Evolutionary conservation across 2,113 vertebrate species (phyloP).

Genomic region (Rhinogobius similis): DNA sequence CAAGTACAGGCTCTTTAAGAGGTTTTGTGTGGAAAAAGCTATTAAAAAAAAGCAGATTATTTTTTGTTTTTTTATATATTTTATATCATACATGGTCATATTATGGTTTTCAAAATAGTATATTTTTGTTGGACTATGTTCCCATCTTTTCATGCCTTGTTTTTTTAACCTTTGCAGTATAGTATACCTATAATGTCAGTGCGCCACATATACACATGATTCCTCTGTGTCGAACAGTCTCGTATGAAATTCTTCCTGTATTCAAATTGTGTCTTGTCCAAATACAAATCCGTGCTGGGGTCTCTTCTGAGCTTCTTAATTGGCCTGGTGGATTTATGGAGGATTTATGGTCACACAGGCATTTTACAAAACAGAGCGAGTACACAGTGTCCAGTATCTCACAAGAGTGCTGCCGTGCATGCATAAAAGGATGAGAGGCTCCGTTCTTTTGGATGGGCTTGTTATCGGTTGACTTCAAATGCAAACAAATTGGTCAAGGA

Average conservation of each 20-base stretch:
- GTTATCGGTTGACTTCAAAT: neutral
- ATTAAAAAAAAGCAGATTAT: no score
- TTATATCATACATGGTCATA: no score
- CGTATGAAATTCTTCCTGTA: constrained; percentile 5
- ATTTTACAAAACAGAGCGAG: constrained; percentile 15
- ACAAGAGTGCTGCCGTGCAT: constrained; percentile 2
- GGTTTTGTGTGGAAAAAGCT: no score
- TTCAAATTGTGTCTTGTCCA: constrained; percentile 21
- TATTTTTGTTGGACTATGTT: neutral
- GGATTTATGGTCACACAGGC: constrained; percentile 23
- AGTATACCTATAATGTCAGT: neutral
- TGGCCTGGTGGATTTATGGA: constrained; percentile 36
- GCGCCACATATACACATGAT: neutral
- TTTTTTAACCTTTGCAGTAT: neutral
- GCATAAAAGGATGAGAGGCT: constrained; percentile 9
- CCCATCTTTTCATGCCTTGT: neutral
- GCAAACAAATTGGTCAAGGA: constrained; percentile 2
- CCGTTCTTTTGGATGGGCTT: neutral
- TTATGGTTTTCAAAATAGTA: no score
- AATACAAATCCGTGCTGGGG: constrained; percentile 21
- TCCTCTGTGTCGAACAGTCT: constrained; percentile 4
- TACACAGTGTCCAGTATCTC: constrained; percentile 17
- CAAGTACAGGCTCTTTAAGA: no score
- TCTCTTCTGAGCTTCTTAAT: constrained; percentile 32
- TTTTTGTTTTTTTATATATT: no score